Conservation (phyloP, 2,888 invertebrate species). For the Scaptomyza flava region DNA sequence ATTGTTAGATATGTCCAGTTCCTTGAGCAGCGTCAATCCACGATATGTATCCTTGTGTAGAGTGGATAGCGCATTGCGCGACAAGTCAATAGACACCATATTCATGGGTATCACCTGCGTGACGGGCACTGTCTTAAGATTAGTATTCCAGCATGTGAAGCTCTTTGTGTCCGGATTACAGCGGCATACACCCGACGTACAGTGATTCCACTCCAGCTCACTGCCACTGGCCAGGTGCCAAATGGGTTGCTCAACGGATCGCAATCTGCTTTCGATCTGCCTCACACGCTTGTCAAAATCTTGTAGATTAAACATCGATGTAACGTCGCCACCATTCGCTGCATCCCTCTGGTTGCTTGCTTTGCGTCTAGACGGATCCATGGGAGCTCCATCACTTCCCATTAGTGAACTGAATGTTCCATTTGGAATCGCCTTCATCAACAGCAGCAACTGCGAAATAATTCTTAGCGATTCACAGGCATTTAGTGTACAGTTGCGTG, state of each 20-base stretch:
- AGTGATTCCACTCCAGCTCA: slow-evolving; percentile 86
- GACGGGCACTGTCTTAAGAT: slow-evolving; percentile 86
- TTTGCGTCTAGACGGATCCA: neutral
- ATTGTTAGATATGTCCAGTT: slow-evolving; percentile 89
- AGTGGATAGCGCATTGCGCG: slow-evolving; percentile 88
- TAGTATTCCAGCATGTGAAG: slow-evolving; percentile 88
- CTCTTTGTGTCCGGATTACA: slow-evolving; percentile 88
- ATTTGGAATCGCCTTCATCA: slow-evolving; percentile 63
- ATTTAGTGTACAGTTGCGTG: slow-evolving; percentile 84
- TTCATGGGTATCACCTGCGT: slow-evolving; percentile 88
- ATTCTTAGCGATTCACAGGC: slow-evolving; percentile 85
- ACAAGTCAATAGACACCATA: slow-evolving; percentile 87
- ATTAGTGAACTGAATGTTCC: slow-evolving; percentile 14
- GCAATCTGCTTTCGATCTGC: slow-evolving; percentile 86
- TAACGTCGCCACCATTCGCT: slow-evolving; percentile 19
- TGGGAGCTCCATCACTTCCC: neutral
- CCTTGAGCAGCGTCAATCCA: slow-evolving; percentile 86
- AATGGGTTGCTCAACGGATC: slow-evolving; percentile 88
- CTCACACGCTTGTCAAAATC: slow-evolving; percentile 81
- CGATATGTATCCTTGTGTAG: slow-evolving; percentile 88
- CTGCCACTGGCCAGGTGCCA: slow-evolving; percentile 86
- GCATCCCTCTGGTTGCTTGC: slow-evolving; percentile 9
- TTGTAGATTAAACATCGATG: slow-evolving; percentile 58
- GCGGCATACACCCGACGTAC: slow-evolving; percentile 87
- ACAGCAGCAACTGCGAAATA: slow-evolving; percentile 79